Evolutionary conservation across 2,797 vertebrate species (phyloP).

Genomic region (Cyclura pinguis): DNA sequence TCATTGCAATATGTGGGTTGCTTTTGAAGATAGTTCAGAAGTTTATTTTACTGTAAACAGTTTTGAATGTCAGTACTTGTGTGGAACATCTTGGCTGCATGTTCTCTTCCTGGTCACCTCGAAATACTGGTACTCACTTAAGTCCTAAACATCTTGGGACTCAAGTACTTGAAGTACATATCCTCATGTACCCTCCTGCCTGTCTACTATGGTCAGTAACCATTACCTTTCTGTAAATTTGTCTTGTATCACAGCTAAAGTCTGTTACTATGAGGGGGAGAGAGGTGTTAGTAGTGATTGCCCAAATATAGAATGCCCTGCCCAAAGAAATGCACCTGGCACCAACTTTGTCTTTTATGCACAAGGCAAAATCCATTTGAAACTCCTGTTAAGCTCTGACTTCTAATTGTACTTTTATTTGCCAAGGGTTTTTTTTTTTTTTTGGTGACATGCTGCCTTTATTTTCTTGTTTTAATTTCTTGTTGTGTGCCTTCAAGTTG

Average conservation of each 20-base stretch:
- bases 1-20: neutral
- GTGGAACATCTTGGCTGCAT: neutral
- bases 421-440: neutral
- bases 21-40: neutral
- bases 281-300: neutral
- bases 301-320: neutral
- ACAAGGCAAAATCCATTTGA: neutral
- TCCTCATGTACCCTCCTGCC: neutral
- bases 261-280: neutral
- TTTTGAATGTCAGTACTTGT: neutral
- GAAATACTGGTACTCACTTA: neutral
- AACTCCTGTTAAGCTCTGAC: too few species aligned
- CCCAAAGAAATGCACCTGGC: neutral
- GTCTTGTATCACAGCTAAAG: neutral
- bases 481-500: too few species aligned
- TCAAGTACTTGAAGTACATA: neutral
- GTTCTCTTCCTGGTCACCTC: neutral
- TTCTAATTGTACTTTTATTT: neutral
- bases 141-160: neutral
- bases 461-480: neutral
- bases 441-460: neutral
- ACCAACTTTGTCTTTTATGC: neutral
- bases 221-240: neutral
- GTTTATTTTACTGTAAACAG: too few species aligned
- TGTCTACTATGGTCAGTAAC: neutral